Conservation (phyloP, 2,888 invertebrate species). For the Copidosoma aretas region DNA sequence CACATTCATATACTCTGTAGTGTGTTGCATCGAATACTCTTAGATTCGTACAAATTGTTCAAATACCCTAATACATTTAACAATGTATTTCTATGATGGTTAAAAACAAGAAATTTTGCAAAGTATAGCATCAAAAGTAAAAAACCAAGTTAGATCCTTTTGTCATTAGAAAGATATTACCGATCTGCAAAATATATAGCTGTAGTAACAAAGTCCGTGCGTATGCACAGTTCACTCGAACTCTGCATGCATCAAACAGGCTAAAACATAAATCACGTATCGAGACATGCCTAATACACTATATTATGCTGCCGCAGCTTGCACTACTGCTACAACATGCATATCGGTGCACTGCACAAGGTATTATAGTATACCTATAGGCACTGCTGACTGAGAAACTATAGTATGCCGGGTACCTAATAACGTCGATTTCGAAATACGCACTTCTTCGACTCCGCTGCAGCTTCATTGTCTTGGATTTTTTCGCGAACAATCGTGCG, state of each 20-base stretch:
- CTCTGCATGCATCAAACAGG: slow-evolving; percentile 2
- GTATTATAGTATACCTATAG: background rate
- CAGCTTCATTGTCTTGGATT: slow-evolving; percentile 15
- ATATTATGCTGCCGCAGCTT: background rate
- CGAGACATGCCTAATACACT: slow-evolving; percentile 24
- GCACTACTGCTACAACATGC: too few species aligned
- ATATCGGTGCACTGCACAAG: too few species aligned
- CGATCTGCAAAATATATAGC: background rate
- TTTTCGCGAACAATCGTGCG: slow-evolving; percentile 21
- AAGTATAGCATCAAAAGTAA: too few species aligned
- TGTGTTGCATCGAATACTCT: too few species aligned
- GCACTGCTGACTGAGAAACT: too few species aligned
- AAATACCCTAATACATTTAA: too few species aligned
- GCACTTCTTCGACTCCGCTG: background rate
- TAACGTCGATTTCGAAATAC: slow-evolving; percentile 33
- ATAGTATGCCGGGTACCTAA: background rate
- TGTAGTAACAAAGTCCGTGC: background rate
- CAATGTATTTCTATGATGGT: too few species aligned
- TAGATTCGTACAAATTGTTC: too few species aligned
- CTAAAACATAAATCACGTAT: slow-evolving; percentile 33
- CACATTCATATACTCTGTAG: too few species aligned
- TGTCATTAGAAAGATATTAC: background rate
- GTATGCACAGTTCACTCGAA: background rate
- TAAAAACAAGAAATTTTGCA: too few species aligned
- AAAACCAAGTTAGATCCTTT: too few species aligned